phyloP scores from a whole-genome alignment of 2,888 invertebrate genomes.

The Drosophila buzzatii region DNA sequence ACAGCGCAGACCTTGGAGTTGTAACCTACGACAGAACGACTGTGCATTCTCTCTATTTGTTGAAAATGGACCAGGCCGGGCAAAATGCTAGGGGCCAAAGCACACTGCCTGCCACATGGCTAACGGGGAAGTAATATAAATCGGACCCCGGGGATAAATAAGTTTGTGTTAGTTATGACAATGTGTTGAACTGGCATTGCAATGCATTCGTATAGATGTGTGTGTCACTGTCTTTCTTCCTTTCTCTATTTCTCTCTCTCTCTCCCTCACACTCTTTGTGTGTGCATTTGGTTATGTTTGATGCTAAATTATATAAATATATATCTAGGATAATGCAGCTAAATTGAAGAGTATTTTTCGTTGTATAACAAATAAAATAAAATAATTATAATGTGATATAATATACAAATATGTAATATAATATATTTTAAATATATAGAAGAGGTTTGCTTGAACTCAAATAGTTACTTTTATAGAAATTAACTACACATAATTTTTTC shows the following conservation, averaged over 20 bases:
- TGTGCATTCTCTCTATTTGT: slow-evolving; percentile 35
- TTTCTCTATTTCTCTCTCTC: background rate
- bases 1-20: slow-evolving; percentile 73
- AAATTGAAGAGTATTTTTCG: slow-evolving; percentile 8
- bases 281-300: slow-evolving; percentile 13
- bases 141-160: slow-evolving; percentile 78
- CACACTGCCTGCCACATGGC: slow-evolving; percentile 50
- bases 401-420: no score
- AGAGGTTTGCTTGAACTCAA: background rate
- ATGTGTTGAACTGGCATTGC: slow-evolving; percentile 40
- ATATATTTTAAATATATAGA: background rate
- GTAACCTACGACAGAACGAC: slow-evolving; percentile 53
- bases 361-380: no score
- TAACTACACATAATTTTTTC: no score
- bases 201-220: slow-evolving; percentile 50
- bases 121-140: slow-evolving; percentile 80
- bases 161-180: slow-evolving; percentile 82
- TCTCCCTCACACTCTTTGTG: background rate
- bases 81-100: background rate
- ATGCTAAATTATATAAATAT: slow-evolving; percentile 64
- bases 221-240: background rate
- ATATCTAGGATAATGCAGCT: slow-evolving; percentile 44
- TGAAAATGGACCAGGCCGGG: slow-evolving; percentile 18
- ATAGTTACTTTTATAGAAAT: no score
- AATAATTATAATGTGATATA: no score